These are phyloP conservation scores for Hanleya hanleyi DNA, from an alignment of 2,888 invertebrate species.

Conservation along the genomic window DNA sequence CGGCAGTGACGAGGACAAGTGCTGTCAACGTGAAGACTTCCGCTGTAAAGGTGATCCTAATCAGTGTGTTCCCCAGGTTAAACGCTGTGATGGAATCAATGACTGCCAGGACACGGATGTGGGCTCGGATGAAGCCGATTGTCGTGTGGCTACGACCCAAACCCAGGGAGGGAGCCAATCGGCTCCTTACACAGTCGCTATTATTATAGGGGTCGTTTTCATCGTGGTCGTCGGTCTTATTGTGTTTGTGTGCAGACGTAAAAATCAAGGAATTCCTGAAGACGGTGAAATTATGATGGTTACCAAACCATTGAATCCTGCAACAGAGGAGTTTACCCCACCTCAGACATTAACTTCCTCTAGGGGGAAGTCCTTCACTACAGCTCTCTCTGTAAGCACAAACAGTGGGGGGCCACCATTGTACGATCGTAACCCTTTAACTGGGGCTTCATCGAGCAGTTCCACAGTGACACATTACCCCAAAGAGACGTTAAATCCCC, in stretches of 20 bases:
- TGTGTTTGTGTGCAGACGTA: constrained; percentile 64
- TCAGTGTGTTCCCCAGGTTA: constrained; percentile 48
- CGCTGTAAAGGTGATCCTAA: constrained; percentile 51
- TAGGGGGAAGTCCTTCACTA: constrained; percentile 56
- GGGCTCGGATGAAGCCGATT: constrained; percentile 47
- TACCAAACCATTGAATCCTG: constrained; percentile 61
- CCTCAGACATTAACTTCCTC: constrained; percentile 56
- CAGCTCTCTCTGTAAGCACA: constrained; percentile 57
- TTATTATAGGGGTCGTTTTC: constrained; percentile 76
- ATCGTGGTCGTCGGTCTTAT: constrained; percentile 76
- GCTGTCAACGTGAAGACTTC: constrained; percentile 62
- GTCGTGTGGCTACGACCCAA: constrained; percentile 28
- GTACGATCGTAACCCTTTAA: constrained; percentile 81
- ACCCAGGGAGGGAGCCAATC: constrained; percentile 3
- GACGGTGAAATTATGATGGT: constrained; percentile 58
- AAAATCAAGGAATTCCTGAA: constrained; percentile 40
- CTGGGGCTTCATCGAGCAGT: constrained; percentile 82
- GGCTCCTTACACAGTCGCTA: constrained; percentile 65
- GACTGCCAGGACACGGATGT: constrained; percentile 53
- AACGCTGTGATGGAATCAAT: constrained; percentile 56
- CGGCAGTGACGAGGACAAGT: constrained; percentile 52
- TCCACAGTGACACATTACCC: constrained; percentile 78
- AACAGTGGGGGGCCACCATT: constrained; percentile 48
- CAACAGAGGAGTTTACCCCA: constrained; percentile 39
- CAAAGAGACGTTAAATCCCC: constrained; percentile 90